phyloP scores from a whole-genome alignment of 2,113 vertebrate genomes.

The Danio rerio region DNA sequence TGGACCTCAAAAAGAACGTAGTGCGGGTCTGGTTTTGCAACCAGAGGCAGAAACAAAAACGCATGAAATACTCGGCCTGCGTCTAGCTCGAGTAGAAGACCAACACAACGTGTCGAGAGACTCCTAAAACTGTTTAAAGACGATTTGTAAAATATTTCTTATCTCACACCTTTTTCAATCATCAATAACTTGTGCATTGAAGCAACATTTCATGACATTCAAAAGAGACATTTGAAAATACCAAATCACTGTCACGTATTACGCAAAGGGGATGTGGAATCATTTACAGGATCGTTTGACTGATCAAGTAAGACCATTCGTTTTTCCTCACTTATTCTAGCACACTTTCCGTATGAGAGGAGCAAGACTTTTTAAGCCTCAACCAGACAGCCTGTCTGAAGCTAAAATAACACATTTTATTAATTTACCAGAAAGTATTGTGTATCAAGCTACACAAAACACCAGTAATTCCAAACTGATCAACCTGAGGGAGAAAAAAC shows the following conservation, averaged over 20 bases:
- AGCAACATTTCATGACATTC: slow-evolving; percentile 69
- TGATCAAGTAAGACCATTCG: slow-evolving; percentile 89
- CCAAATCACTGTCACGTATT: slow-evolving; percentile 66
- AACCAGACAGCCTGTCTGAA: slow-evolving; percentile 49
- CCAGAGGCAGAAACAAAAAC: slow-evolving; percentile 99
- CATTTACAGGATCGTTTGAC: slow-evolving; percentile 80
- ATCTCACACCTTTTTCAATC: slow-evolving; percentile 75
- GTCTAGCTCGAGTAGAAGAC: slow-evolving; percentile 76
- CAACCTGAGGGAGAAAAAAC: slow-evolving; percentile 7
- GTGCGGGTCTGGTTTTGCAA: slow-evolving; percentile 99
- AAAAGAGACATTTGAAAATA: slow-evolving; percentile 70
- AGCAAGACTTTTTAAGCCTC: slow-evolving; percentile 73
- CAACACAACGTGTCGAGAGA: slow-evolving; percentile 63
- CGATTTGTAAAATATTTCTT: slow-evolving; percentile 82
- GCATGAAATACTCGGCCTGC: slow-evolving; percentile 98
- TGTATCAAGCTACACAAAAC: slow-evolving; percentile 24
- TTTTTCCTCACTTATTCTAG: slow-evolving; percentile 78
- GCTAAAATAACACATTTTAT: background rate
- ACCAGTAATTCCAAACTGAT: slow-evolving; percentile 8
- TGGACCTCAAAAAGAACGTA: slow-evolving; percentile 99
- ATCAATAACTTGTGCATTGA: slow-evolving; percentile 77
- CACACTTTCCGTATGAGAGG: slow-evolving; percentile 67
- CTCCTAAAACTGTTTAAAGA: slow-evolving; percentile 74
- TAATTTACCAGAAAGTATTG: slow-evolving; percentile 29
- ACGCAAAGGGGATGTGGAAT: slow-evolving; percentile 75